phyloP scores from a whole-genome alignment of 2,888 invertebrate species.

The Melanargia galathea region DNA sequence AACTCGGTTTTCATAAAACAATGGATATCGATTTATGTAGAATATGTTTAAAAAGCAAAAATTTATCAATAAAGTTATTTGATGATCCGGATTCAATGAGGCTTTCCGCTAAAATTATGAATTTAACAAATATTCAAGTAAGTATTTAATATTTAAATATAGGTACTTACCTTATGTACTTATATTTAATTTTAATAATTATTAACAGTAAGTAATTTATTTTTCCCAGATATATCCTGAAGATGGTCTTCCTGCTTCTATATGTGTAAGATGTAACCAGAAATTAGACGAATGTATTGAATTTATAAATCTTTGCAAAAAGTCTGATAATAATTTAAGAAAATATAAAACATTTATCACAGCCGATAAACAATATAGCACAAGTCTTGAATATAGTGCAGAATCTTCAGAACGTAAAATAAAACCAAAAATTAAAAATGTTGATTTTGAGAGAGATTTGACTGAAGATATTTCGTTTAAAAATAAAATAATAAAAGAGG shows the following conservation, averaged over 20 bases:
- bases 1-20: not conserved
- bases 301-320: constrained; percentile 62
- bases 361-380: not conserved
- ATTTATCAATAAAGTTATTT: constrained; percentile 54
- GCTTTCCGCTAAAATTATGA: constrained; percentile 62
- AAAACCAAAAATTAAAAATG: not conserved
- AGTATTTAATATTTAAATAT: constrained; percentile 40
- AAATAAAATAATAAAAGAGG: constrained; percentile 37
- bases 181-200: not conserved
- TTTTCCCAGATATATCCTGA: constrained; percentile 61
- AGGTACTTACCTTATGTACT: not conserved
- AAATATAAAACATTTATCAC: constrained; percentile 34
- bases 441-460: not conserved
- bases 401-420: constrained; percentile 36
- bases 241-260: constrained; percentile 63
- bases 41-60: constrained; percentile 55
- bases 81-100: constrained; percentile 45
- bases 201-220: constrained; percentile 7
- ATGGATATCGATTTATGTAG: constrained; percentile 55
- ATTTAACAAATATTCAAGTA: constrained; percentile 62
- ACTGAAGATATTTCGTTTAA: constrained; percentile 41
- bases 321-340: constrained; percentile 58
- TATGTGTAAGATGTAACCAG: constrained; percentile 61
- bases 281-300: constrained; percentile 59
- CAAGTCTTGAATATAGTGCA: constrained; percentile 43